Base-by-base conservation (phyloP, 2,888 invertebrate genomes). In the Spialia ferax region DNA sequence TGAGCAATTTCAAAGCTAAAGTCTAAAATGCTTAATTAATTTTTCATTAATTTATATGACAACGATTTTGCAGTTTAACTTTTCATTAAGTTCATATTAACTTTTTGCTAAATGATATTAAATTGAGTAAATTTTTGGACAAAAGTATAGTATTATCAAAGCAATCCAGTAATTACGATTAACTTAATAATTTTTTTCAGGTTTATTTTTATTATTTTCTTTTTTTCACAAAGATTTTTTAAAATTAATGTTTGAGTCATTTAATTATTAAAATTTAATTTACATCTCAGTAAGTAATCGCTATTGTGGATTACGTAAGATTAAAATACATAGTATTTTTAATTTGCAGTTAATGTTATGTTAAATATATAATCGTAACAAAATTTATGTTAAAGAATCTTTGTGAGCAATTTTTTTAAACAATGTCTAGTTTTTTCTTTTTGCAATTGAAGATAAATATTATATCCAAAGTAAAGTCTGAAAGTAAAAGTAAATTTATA, bases 141-240 rank as follows among this genome's bases (percentile, higher is more conserved):
- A 7, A 29, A 29, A 29, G 29, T 0, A 6, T 29, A 26, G 10
- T 15, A 29, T 45, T 38, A 7, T 63, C 18, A 55, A 55, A 63
- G 38, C 42, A 15, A 63, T 63, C 15, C n/a, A 26, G 23, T 42
- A 29, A 42, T 29, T 55, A 29, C 54, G 20, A 63, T 55, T 18
- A 23, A 23, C n/a, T n/a, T n/a, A 10, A 54, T 38, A 38, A 62
- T 38, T 7, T 63, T 54, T 63, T 63, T 63, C 62, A 63, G 52
- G 62, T 63, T 42, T 42, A 42, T 23, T 38, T 52, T 38, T 38
- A 55, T 29, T 3, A 29, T 18, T 54, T 54, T 26, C 55, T 3
- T 42, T 18, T 54, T 54, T 26, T 63, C 4, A 42, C 63, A 63
- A 63, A 63, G 52, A 38, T 63, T 63, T 63, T 63, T 63, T 18